Evolutionary conservation across 2,797 vertebrate genomes (phyloP).

Genomic region (Phylloscopus collybita): DNA sequence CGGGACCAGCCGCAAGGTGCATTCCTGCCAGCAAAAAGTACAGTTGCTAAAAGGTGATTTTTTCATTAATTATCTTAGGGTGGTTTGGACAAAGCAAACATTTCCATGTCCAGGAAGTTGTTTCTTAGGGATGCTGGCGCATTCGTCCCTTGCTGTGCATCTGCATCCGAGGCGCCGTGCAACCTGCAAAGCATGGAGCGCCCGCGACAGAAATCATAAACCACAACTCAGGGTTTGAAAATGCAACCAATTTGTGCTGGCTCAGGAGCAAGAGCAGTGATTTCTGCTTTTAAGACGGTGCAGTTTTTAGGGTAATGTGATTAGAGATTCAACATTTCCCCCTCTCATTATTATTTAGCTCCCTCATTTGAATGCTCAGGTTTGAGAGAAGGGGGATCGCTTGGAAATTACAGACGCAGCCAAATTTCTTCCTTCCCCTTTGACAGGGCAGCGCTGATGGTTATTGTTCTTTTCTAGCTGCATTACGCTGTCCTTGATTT

Average conservation of each 20-base stretch:
- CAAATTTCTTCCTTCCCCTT: constrained; percentile 67
- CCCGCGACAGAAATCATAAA: not conserved
- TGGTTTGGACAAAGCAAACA: not conserved
- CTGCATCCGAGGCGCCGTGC: not conserved
- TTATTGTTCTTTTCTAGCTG: constrained; percentile 67
- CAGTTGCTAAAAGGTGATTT: not conserved
- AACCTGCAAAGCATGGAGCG: not conserved
- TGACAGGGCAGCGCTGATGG: constrained; percentile 50
- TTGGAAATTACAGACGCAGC: constrained; percentile 59
- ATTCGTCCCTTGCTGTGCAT: not conserved
- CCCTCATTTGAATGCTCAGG: constrained; percentile 55
- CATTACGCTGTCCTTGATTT: constrained; percentile 70
- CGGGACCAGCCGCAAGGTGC: not conserved
- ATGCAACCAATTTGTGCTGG: not conserved
- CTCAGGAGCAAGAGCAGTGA: not conserved
- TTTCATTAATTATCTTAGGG: not conserved
- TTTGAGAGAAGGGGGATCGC: constrained; percentile 24
- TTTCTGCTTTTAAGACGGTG: not conserved
- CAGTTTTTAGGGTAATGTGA: constrained; percentile 29
- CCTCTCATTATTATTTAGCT: constrained; percentile 61
- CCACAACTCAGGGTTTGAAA: not conserved
- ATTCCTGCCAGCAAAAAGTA: not conserved
- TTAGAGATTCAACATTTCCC: constrained; percentile 32
- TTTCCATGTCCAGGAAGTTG: not conserved
- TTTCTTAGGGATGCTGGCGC: not conserved